Evolutionary conservation across 2,113 vertebrate genomes (phyloP).

Genomic region (Cololabis saira): DNA sequence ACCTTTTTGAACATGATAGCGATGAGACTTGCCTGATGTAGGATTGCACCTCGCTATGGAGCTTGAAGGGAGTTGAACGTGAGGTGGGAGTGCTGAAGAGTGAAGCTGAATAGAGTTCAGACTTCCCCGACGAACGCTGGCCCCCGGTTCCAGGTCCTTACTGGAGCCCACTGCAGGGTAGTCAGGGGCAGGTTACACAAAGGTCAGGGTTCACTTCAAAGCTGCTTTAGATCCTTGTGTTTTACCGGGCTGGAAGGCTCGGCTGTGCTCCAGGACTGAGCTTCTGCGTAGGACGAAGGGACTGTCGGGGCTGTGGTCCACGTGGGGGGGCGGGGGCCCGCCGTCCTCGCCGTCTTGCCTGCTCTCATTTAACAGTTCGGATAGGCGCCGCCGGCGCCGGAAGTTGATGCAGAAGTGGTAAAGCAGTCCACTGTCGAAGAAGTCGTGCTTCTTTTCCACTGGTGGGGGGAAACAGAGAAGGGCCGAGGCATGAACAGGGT

Average conservation of each 20-base stretch:
- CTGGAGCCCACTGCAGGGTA: constrained; percentile 69
- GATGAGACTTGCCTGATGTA: constrained; percentile 84
- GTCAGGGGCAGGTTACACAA: neutral
- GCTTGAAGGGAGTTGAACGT: constrained; percentile 55
- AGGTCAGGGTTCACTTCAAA: neutral
- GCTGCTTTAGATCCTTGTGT: neutral
- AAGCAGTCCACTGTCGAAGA: constrained; percentile 86
- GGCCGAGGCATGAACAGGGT: neutral
- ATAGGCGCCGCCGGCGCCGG: constrained; percentile 79
- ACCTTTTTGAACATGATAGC: neutral
- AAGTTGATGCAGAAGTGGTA: constrained; percentile 90
- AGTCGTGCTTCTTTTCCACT: constrained; percentile 85
- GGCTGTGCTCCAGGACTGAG: constrained; percentile 63
- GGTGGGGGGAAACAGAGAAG: neutral
- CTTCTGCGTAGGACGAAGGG: constrained; percentile 84
- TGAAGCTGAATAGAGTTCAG: constrained; percentile 76
- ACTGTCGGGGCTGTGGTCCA: constrained; percentile 73
- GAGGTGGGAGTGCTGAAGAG: constrained; percentile 61
- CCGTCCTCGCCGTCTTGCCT: constrained; percentile 45
- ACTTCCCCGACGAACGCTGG: constrained; percentile 75
- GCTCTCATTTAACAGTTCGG: constrained; percentile 82
- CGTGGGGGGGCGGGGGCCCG: constrained; percentile 35
- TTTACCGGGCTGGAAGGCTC: constrained; percentile 84
- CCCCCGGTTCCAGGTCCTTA: constrained; percentile 78
- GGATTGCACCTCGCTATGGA: constrained; percentile 82